Evolutionary conservation across 23 tunicate species (phyloP).

Genomic region (Oikopleura dioica): DNA sequence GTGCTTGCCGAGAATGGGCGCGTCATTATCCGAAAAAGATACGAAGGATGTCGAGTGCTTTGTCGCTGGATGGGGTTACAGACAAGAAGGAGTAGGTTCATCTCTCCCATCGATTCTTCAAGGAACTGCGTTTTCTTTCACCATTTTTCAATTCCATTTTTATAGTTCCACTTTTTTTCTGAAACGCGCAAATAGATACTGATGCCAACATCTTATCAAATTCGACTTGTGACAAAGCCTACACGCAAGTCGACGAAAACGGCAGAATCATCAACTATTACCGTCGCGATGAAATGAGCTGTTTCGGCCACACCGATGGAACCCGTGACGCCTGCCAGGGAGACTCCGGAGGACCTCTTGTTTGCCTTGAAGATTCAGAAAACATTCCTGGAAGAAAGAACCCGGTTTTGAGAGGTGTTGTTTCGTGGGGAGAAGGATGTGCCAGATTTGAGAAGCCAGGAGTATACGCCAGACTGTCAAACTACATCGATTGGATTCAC

Average conservation of each 20-base stretch:
- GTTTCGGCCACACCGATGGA: neutral
- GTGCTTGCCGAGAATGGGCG: too few species aligned
- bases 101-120: neutral
- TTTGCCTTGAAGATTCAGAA: neutral
- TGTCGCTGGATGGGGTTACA: too few species aligned
- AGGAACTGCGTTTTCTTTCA: too few species aligned
- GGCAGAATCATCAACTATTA: neutral
- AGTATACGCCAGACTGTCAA: neutral
- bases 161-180: too few species aligned
- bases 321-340: neutral
- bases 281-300: neutral
- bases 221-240: neutral
- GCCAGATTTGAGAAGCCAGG: neutral
- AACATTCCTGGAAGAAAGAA: neutral
- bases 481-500: neutral
- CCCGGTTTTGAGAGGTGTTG: neutral
- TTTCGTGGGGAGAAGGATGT: neutral
- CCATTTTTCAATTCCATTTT: too few species aligned
- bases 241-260: neutral
- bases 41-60: too few species aligned
- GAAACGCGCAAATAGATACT: too few species aligned
- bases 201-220: neutral
- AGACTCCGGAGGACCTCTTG: neutral
- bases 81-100: neutral
- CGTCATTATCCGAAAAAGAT: too few species aligned